These are phyloP conservation scores for Eleginops maclovinus DNA, from an alignment of 2,113 vertebrate species.

Conservation along the genomic window DNA sequence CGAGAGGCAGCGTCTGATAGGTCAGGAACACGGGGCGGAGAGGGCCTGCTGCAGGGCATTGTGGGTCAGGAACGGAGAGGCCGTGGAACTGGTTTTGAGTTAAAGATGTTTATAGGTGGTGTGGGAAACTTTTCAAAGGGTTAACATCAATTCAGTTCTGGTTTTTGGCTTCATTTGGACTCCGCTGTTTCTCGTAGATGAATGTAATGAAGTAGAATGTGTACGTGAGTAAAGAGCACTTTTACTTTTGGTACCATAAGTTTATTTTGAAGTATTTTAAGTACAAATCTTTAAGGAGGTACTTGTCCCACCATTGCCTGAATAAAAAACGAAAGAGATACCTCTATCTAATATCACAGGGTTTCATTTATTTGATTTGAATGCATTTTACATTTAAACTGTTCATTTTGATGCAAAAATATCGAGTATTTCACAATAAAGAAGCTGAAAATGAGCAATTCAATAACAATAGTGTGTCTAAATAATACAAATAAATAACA, in stretches of 20 bases:
- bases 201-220: too few species aligned
- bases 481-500: not conserved
- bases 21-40: constrained; percentile 59
- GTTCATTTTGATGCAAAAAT: too few species aligned
- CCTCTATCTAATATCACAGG: not conserved
- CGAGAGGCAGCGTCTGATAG: constrained; percentile 68
- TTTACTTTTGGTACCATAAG: too few species aligned
- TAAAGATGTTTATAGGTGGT: not conserved
- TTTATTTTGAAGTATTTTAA: too few species aligned
- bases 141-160: constrained; percentile 16
- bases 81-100: not conserved
- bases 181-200: not conserved
- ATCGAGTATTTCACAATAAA: not conserved
- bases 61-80: constrained; percentile 25
- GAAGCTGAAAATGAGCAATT: not conserved
- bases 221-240: too few species aligned
- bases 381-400: not conserved
- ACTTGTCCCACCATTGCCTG: not conserved
- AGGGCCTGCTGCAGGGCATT: constrained; percentile 36
- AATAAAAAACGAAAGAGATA: constrained; percentile 21
- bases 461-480: not conserved
- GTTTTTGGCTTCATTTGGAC: constrained; percentile 57
- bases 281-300: too few species aligned
- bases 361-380: not conserved
- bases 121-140: not conserved